Percentiles rank a stretch among this genome's conserved stretches.
phyloP scores from a whole-genome alignment of 2,113 vertebrate genomes.

The Epinephelus fuscoguttatus region DNA sequence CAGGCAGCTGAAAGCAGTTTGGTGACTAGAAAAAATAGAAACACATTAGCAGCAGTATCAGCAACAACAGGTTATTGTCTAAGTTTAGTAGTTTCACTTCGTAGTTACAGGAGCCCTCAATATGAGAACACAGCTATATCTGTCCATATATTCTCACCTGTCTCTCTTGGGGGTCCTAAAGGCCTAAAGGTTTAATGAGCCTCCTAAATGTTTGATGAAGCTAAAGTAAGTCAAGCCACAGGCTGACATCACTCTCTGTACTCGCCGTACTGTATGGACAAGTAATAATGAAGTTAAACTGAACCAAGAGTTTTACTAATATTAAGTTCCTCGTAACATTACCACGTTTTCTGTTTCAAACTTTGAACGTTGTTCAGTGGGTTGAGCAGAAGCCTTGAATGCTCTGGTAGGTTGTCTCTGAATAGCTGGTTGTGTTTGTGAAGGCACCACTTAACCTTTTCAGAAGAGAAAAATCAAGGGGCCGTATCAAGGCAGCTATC shows the following conservation, averaged over 20 bases:
- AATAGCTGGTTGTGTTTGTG: too few relatives aligned
- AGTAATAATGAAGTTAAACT: not conserved
- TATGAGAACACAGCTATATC: not conserved
- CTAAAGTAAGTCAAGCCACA: not conserved
- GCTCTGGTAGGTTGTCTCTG: not conserved
- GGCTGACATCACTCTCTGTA: not conserved
- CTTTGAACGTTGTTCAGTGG: not conserved
- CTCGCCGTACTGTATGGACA: too few relatives aligned
- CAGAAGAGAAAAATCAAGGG: not conserved
- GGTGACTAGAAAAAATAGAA: too few relatives aligned
- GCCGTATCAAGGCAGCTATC: too few relatives aligned
- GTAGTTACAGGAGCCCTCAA: too few relatives aligned
- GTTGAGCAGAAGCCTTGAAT: not conserved
- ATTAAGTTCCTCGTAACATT: not conserved
- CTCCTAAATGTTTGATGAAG: slow-evolving; percentile 16
- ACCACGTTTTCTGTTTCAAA: not conserved
- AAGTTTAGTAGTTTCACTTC: not conserved
- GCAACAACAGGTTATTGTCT: not conserved
- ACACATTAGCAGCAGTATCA: not conserved
- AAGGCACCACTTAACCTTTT: not conserved
- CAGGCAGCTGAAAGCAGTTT: not conserved
- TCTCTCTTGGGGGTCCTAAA: slow-evolving; percentile 1
- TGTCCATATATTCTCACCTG: not conserved
- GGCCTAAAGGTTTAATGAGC: not conserved
- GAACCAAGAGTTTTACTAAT: too few relatives aligned